A percentile compares a stretch with the other conserved stretches of the same genome.
These are phyloP conservation scores for Onthophagus sagittarius DNA, from an alignment of 2,888 invertebrate species.

Conservation along the genomic window DNA sequence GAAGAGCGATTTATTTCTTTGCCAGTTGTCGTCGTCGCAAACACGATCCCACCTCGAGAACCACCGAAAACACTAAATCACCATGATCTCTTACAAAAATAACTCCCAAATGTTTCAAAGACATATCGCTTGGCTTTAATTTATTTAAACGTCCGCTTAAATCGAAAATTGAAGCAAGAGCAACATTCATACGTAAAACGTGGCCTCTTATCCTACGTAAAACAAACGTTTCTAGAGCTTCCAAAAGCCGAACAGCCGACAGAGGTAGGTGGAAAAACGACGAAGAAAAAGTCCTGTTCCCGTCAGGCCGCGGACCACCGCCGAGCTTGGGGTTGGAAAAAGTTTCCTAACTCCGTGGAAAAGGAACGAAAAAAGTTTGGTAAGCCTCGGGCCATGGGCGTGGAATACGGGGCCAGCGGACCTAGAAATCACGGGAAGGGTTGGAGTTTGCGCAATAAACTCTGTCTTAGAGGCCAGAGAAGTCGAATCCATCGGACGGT, in stretches of 20 bases:
- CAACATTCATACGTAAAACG: constrained; percentile 1
- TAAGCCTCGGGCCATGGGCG: constrained; percentile 46
- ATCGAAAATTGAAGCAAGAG: not conserved
- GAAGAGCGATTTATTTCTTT: not conserved
- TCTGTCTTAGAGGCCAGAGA: not conserved
- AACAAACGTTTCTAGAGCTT: not conserved
- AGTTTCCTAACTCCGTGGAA: constrained; percentile 34
- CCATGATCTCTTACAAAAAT: not conserved
- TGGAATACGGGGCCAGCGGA: constrained; percentile 37
- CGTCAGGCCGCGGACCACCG: not conserved
- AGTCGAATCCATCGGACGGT: not conserved
- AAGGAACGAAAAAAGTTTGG: constrained; percentile 40
- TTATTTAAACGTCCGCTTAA: too few relatives aligned
- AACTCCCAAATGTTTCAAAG: not conserved
- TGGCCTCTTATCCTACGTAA: not conserved
- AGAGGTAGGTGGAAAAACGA: constrained; percentile 2
- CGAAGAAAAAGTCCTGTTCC: constrained; percentile 4
- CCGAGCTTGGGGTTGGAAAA: constrained; percentile 30
- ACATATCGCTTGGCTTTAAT: too few relatives aligned
- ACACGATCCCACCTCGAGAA: not conserved
- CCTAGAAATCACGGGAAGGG: constrained; percentile 33
- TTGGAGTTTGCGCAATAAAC: constrained; percentile 22
- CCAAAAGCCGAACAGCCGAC: not conserved
- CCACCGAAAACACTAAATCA: not conserved
- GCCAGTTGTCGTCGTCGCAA: not conserved